A percentile compares a stretch with the other conserved stretches of the same genome.
Conservation (phyloP, 2,888 invertebrate species). For the Germaria angustata region DNA sequence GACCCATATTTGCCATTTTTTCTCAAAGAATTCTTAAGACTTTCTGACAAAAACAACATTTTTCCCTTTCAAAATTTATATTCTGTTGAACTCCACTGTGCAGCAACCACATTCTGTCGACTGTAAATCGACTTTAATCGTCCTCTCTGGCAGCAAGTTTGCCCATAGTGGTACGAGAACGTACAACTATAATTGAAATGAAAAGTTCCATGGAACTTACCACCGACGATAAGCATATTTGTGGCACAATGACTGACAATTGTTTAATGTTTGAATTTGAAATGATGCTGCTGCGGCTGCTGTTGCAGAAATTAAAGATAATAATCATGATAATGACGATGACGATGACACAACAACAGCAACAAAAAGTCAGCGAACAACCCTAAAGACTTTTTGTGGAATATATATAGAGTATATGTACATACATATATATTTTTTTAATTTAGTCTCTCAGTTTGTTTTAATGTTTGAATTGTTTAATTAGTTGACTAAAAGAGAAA, state of each 20-base stretch:
- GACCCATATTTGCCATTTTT: too few relatives aligned
- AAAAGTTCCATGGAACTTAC: conserved; percentile 36
- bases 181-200: conserved; percentile 37
- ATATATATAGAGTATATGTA: too few relatives aligned
- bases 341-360: conserved; percentile 23
- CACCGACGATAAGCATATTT: conserved; percentile 14
- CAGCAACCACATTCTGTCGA: background rate
- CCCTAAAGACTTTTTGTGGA: conserved; percentile 15
- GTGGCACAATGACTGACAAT: conserved; percentile 46
- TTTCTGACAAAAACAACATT: too few relatives aligned
- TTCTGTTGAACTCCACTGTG: background rate
- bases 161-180: background rate
- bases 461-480: conserved; percentile 49
- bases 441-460: background rate
- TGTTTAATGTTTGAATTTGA: conserved; percentile 30
- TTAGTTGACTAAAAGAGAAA: conserved; percentile 44
- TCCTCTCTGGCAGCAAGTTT: background rate
- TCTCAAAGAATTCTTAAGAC: too few relatives aligned
- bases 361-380: conserved; percentile 6
- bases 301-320: conserved; percentile 20
- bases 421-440: background rate
- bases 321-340: conserved; percentile 11
- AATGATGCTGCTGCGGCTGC: conserved; percentile 8
- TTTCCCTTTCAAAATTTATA: too few relatives aligned
- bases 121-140: background rate